Percentiles rank a stretch among this genome's conserved stretches.
These are phyloP conservation scores for Caenorhabditis sulstoni DNA, from an alignment of 2,888 invertebrate genomes.

Conservation along the genomic window DNA sequence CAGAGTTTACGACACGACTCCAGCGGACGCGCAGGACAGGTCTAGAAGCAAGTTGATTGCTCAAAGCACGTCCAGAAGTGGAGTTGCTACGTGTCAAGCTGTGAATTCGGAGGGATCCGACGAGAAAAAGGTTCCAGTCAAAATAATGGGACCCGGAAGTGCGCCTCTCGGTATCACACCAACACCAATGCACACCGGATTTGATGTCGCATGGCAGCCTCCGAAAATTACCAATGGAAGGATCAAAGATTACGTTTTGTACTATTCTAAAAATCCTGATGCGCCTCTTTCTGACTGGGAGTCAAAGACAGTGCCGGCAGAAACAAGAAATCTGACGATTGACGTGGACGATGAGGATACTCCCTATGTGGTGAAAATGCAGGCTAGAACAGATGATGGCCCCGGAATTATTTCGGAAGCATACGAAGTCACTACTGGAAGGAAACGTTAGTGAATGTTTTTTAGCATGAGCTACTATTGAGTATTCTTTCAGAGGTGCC, in stretches of 20 bases:
- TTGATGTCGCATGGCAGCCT: conserved; percentile 77
- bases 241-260: conserved; percentile 77
- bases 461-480: too few species aligned
- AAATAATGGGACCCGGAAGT: conserved; percentile 78
- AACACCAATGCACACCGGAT: conserved; percentile 76
- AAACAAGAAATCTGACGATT: conserved; percentile 64
- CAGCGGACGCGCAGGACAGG: conserved; percentile 73
- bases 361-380: conserved; percentile 75
- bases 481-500: conserved; percentile 74
- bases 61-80: conserved; percentile 76
- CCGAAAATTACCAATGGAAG: conserved; percentile 77
- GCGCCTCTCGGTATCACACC: conserved; percentile 73
- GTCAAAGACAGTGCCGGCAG: conserved; percentile 73
- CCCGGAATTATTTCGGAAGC: conserved; percentile 80
- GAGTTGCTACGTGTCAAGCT: conserved; percentile 76
- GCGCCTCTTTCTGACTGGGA: conserved; percentile 75
- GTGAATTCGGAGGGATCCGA: conserved; percentile 74
- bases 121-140: conserved; percentile 75
- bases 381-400: conserved; percentile 75
- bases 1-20: conserved; percentile 77
- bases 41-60: conserved; percentile 75
- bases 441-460: conserved; percentile 70
- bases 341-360: conserved; percentile 77
- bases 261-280: conserved; percentile 79
- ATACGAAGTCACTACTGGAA: conserved; percentile 78